Percentiles rank a stretch among this genome's conserved stretches.
These are phyloP conservation scores for Lagocephalus sceleratus DNA, from an alignment of 2,797 vertebrate species.

Conservation along the genomic window DNA sequence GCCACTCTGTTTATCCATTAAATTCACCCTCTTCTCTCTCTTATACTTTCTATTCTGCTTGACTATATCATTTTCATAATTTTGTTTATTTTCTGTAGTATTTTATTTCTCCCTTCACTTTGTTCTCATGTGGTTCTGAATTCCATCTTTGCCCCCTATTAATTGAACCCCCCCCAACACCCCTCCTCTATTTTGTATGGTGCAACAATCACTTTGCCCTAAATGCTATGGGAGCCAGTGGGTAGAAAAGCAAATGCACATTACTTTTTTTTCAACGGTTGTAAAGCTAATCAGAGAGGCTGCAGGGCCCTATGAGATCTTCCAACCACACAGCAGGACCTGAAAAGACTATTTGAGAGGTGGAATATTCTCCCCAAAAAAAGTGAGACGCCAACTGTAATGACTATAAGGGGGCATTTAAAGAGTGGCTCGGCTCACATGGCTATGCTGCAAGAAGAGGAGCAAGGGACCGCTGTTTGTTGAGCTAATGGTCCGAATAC, in stretches of 20 bases:
- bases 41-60: constrained; percentile 24
- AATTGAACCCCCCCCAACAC: constrained; percentile 34
- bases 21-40: constrained; percentile 23
- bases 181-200: constrained; percentile 37
- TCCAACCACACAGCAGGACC: constrained; percentile 36
- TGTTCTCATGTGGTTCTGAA: constrained; percentile 5
- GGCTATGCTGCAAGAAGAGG: constrained; percentile 14
- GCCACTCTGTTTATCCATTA: constrained; percentile 29
- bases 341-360: constrained; percentile 36
- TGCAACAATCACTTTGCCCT: constrained; percentile 48
- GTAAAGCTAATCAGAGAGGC: constrained; percentile 44
- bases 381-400: constrained; percentile 23
- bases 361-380: constrained; percentile 30
- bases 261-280: constrained; percentile 50
- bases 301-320: constrained; percentile 41
- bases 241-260: constrained; percentile 60
- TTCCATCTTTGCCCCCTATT: constrained; percentile 38
- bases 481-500: constrained; percentile 41
- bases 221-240: constrained; percentile 59
- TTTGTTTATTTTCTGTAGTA: constrained; percentile 28
- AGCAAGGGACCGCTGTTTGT: constrained; percentile 29
- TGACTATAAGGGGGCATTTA: constrained; percentile 38
- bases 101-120: constrained; percentile 17
- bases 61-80: constrained; percentile 38
- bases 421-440: constrained; percentile 24